phyloP scores from a whole-genome alignment of 2,888 invertebrate species.

The Abrostola triplasia region DNA sequence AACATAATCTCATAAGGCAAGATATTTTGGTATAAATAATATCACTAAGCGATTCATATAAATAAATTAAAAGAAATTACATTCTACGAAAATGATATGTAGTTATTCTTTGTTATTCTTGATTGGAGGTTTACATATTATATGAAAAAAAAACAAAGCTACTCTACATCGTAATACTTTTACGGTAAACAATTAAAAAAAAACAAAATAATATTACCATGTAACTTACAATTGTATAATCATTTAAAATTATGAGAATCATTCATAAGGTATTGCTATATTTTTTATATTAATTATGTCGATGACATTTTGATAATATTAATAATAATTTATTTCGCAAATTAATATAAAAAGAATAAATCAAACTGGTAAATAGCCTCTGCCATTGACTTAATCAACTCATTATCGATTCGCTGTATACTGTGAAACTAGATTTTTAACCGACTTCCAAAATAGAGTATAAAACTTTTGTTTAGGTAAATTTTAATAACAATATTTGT shows the following conservation, averaged over 20 bases:
- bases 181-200: conserved; percentile 66
- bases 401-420: too few species aligned
- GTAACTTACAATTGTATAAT: conserved; percentile 29
- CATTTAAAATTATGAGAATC: conserved; percentile 47
- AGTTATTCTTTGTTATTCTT: conserved; percentile 82
- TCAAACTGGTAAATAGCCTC: conserved; percentile 14
- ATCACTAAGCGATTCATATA: conserved; percentile 40
- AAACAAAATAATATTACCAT: neutral
- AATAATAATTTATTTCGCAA: too few species aligned
- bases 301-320: too few species aligned
- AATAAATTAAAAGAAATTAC: conserved; percentile 38
- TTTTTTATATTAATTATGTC: conserved; percentile 22
- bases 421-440: too few species aligned
- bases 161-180: conserved; percentile 77
- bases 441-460: neutral
- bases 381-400: neutral
- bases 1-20: conserved; percentile 60
- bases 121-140: conserved; percentile 61
- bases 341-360: conserved; percentile 9
- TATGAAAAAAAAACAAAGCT: conserved; percentile 57
- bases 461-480: neutral
- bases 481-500: neutral
- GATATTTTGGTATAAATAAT: conserved; percentile 55
- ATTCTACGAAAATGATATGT: conserved; percentile 78
- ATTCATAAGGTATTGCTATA: conserved; percentile 37